Conservation (phyloP, 2,113 vertebrate species). For the Pampusana beccarii region DNA sequence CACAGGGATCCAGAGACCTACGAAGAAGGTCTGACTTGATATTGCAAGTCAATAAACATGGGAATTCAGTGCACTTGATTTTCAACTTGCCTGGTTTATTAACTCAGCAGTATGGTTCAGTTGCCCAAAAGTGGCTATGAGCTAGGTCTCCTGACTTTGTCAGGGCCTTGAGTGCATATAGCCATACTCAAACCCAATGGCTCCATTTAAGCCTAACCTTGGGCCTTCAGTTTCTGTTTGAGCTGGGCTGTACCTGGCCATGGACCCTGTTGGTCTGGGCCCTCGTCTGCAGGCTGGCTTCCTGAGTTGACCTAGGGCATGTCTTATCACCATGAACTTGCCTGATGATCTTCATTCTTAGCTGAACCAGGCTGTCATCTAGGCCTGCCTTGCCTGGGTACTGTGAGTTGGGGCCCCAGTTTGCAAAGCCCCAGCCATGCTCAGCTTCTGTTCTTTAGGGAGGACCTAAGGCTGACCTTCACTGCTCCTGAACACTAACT, state of each 20-base stretch:
- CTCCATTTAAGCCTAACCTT: not conserved
- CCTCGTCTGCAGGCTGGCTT: not conserved
- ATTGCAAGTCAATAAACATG: not conserved
- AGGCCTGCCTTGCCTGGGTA: not conserved
- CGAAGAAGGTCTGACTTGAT: not conserved
- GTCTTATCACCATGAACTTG: not conserved
- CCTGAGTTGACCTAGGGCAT: not conserved
- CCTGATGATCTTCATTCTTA: not conserved
- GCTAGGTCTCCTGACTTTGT: not conserved
- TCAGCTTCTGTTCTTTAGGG: not conserved
- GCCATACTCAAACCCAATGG: fast-evolving
- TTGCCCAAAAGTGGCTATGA: not conserved
- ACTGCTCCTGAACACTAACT: not conserved
- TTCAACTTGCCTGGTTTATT: not conserved
- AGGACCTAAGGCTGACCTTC: not conserved
- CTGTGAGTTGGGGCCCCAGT: fast-evolving
- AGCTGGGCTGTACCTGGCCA: not conserved
- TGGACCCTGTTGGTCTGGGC: not conserved
- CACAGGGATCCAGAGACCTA: not conserved
- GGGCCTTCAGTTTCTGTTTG: not conserved
- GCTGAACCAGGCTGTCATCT: not conserved
- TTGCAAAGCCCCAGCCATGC: not conserved
- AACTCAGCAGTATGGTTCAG: not conserved
- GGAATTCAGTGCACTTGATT: not conserved
- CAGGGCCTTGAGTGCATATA: not conserved